phyloP scores from a whole-genome alignment of 2,113 vertebrate species.

The Cervus canadensis region DNA sequence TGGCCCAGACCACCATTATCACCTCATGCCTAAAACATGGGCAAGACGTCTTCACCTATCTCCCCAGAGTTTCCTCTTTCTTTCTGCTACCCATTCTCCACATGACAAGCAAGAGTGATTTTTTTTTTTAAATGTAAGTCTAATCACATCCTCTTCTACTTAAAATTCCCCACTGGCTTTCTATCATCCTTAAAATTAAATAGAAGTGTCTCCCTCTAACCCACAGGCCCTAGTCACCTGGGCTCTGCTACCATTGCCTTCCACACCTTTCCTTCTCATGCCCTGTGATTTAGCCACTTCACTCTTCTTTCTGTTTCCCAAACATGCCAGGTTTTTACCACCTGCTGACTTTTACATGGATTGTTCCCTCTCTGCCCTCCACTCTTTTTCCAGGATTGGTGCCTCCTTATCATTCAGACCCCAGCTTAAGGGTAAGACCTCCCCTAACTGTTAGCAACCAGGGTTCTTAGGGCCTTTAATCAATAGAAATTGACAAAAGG shows the following conservation, averaged over 20 bases:
- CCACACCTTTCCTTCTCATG: neutral
- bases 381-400: neutral
- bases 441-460: neutral
- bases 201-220: neutral
- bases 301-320: neutral
- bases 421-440: neutral
- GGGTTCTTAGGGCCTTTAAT: neutral
- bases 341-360: too few relatives aligned
- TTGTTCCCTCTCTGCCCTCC: neutral
- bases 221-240: rapidly evolving
- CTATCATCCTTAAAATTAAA: neutral
- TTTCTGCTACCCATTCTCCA: neutral
- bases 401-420: neutral
- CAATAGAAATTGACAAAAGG: neutral
- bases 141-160: neutral
- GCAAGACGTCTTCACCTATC: neutral
- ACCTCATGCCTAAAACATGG: neutral
- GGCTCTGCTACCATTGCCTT: neutral
- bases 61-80: neutral
- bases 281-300: rapidly evolving
- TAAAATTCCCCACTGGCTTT: neutral
- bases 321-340: too few relatives aligned
- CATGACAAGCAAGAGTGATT: neutral
- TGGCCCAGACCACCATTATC: neutral
- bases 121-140: neutral